These are phyloP conservation scores for Thaleichthys pacificus DNA, from an alignment of 2,797 vertebrate species.

Conservation along the genomic window DNA sequence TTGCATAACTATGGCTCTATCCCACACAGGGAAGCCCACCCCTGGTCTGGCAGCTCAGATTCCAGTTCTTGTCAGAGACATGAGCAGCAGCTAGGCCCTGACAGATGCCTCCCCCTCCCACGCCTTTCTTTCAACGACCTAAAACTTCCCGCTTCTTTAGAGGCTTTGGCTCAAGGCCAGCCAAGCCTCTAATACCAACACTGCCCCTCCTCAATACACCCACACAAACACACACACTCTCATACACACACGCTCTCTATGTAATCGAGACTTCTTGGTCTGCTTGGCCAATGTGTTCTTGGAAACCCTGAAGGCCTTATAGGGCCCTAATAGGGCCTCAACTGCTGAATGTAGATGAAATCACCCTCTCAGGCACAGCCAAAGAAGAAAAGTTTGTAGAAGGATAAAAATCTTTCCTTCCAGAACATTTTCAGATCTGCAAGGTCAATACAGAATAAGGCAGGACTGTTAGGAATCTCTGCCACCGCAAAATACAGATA, in stretches of 20 bases:
- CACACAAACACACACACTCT: background rate
- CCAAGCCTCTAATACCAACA: background rate
- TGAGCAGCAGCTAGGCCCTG: no score
- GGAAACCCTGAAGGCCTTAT: slow-evolving; percentile 6
- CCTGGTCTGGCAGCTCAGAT: background rate
- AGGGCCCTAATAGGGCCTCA: background rate
- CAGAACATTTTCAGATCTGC: no score
- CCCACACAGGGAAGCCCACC: background rate
- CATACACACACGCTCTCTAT: background rate
- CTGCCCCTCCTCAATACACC: background rate
- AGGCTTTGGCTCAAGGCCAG: slow-evolving; percentile 13
- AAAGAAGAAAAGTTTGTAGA: background rate
- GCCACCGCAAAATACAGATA: no score
- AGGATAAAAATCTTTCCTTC: background rate
- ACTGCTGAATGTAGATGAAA: background rate
- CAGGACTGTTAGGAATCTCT: no score
- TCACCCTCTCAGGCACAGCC: background rate
- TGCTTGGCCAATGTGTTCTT: slow-evolving; percentile 15
- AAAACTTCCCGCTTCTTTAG: slow-evolving; percentile 22
- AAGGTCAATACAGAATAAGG: no score
- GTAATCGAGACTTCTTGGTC: background rate
- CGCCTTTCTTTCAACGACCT: background rate
- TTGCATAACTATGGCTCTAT: slow-evolving; percentile 58
- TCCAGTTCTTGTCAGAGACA: no score
- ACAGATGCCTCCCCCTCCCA: background rate